Conservation (phyloP, 2,113 vertebrate species). For the Labeo rohita region DNA sequence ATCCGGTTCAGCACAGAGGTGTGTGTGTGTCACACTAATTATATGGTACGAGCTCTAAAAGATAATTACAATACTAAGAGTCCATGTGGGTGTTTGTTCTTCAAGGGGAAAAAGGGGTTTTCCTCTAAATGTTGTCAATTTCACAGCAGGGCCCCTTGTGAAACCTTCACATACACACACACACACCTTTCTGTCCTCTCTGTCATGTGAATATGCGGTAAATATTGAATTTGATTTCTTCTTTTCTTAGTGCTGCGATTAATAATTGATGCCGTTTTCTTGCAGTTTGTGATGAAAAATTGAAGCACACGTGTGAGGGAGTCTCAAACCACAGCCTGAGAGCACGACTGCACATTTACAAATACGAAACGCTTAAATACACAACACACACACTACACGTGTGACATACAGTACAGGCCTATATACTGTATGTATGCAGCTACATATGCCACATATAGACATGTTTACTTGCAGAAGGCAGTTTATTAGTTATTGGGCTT, state of each 20-base stretch:
- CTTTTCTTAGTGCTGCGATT: slow-evolving; percentile 64
- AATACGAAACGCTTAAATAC: not conserved
- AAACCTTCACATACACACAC: slow-evolving; percentile 13
- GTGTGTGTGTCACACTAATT: slow-evolving; percentile 18
- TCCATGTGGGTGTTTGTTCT: slow-evolving; percentile 9
- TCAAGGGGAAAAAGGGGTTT: not conserved
- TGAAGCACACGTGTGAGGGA: slow-evolving; percentile 58
- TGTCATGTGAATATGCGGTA: slow-evolving; percentile 53
- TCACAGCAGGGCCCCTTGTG: slow-evolving; percentile 25
- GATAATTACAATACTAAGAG: slow-evolving; percentile 31
- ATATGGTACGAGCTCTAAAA: not conserved
- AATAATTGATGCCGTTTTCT: slow-evolving; percentile 70
- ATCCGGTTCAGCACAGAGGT: slow-evolving; percentile 6
- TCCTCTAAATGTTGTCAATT: slow-evolving; percentile 22
- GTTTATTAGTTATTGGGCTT: not conserved
- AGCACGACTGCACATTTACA: slow-evolving; percentile 13
- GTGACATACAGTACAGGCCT: not conserved
- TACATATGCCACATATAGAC: not conserved
- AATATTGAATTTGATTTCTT: slow-evolving; percentile 70
- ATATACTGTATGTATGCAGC: not conserved
- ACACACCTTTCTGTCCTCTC: slow-evolving; percentile 34
- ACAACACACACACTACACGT: not conserved
- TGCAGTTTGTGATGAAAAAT: slow-evolving; percentile 68
- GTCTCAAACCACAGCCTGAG: slow-evolving; percentile 10
- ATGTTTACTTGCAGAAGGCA: not conserved